Base-by-base conservation (phyloP, 2,113 vertebrate genomes). In the Shinisaurus crocodilurus region DNA sequence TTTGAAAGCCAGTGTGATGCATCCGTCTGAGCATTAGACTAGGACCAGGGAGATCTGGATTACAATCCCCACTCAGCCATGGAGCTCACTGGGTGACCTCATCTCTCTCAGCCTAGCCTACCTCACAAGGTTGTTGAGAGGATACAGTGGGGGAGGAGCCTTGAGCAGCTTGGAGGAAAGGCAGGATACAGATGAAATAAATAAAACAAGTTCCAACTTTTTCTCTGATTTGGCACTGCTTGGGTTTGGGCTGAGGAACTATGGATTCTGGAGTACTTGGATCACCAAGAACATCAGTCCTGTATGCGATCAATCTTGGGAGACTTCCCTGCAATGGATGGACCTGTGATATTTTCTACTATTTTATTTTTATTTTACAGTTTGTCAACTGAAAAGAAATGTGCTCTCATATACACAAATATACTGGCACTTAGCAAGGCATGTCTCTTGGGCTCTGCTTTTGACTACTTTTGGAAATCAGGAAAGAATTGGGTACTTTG, bases 401-500 rank as follows among this genome's bases (percentile, higher is more conserved):
- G 8, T 3, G 50, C 1, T 65, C 18, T 87, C 86, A 12, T 74
- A 7, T 18, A 67, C 37, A 67, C 27, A 25, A 67, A 27, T n/a
- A 79, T 15, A n/a, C 15, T 65, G 13, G 2, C 8, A 13, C 9
- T 18, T 43, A 23, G 34, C 37, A 48, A 25, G 50, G 23, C 7
- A 16, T 7, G 10, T 63, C 37, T 60, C 43, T 40, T 29, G 25
- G 37, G n/a, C 57, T 48, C n/a, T n/a, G 1, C 13, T 32, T 63
- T 67, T 40, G 8, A 67, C 34, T 29, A 40, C 2, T 85, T 18
- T 32, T 74, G n/a, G 40, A 45, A 69, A 13, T 63, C 45, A 72
- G 45, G 0, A 0, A 40, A 86, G 7, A 86, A 84, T 8, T 48
- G 70, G 16, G 6, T 25, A 86, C 5, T 0, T 12, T 75, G 50